Conservation (phyloP, 2,797 vertebrate genomes). For the Cuniculus paca region DNA sequence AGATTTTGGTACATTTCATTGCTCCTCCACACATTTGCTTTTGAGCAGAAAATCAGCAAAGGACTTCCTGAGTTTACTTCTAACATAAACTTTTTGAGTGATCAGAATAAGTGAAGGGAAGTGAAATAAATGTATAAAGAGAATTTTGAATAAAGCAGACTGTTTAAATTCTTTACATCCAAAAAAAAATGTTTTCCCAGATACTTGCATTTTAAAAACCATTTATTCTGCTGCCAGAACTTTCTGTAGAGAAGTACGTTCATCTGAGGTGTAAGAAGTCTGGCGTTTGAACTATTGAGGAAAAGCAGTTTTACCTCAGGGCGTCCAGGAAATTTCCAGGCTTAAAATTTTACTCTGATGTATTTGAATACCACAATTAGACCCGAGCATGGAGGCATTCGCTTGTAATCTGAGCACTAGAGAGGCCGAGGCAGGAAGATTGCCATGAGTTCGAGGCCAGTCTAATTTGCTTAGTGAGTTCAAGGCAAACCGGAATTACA, state of each 20-base stretch:
- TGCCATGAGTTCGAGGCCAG: not conserved
- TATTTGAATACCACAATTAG: not conserved
- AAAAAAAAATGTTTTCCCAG: not conserved
- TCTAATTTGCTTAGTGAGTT: not conserved
- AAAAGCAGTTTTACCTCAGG: not conserved
- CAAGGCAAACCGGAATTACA: not conserved
- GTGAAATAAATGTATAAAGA: not conserved
- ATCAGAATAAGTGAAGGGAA: not conserved
- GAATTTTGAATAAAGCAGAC: not conserved
- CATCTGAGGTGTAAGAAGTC: not conserved
- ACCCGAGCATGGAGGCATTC: not conserved
- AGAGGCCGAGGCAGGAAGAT: not conserved
- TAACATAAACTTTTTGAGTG: not conserved
- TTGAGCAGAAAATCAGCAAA: not conserved
- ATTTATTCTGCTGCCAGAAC: not conserved
- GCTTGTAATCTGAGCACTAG: not conserved
- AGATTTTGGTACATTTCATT: not conserved
- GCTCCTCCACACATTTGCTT: not conserved
- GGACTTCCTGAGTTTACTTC: not conserved
- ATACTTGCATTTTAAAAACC: not conserved
- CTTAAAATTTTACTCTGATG: not conserved
- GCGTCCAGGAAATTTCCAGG: not conserved
- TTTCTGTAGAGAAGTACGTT: not conserved
- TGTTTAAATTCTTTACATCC: not conserved
- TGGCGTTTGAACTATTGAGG: not conserved